These are phyloP conservation scores for Carcharodon carcharias DNA, from an alignment of 2,797 vertebrate genomes.

Conservation along the genomic window DNA sequence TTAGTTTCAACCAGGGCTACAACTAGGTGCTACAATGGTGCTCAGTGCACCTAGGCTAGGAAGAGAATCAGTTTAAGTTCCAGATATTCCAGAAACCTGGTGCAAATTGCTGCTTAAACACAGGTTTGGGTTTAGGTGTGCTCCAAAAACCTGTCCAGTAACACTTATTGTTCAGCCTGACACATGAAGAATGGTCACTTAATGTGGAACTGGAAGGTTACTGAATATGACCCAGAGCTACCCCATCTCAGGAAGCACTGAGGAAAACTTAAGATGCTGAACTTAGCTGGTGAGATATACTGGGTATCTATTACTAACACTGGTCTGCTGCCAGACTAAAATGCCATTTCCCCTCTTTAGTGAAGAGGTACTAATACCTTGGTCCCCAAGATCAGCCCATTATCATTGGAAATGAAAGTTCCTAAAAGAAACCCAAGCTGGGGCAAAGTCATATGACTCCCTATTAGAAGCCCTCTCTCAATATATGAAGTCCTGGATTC, in stretches of 20 bases:
- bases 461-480: neutral
- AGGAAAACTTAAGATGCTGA: neutral
- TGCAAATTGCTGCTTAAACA: neutral
- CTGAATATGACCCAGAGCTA: neutral
- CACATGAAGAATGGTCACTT: neutral
- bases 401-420: neutral
- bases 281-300: neutral
- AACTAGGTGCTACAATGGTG: neutral
- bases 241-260: neutral
- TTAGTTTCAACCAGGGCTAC: neutral
- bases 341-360: neutral
- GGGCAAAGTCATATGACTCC: neutral
- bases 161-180: neutral
- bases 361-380: neutral
- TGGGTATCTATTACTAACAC: neutral
- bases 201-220: neutral
- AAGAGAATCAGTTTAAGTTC: neutral
- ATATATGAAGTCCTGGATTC: neutral
- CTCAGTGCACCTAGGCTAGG: neutral
- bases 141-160: neutral
- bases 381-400: neutral
- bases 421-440: neutral
- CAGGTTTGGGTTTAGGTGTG: neutral
- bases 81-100: neutral
- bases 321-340: neutral